Base-by-base conservation (phyloP, 2,888 invertebrate species). In the Cacoxenus indagator region DNA sequence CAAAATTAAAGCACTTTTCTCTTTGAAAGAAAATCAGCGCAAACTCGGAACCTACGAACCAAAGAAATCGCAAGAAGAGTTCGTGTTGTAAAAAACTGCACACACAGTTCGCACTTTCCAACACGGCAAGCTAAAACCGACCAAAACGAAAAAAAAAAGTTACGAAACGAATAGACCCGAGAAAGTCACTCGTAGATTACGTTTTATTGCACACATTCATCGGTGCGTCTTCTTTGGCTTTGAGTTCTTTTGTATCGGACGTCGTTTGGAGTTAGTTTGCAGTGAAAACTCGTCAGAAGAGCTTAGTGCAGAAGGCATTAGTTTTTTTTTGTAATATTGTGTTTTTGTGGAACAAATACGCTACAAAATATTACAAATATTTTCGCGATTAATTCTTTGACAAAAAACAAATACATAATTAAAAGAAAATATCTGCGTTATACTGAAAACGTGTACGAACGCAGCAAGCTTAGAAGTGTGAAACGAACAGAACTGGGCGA, bases 301-400 rank as follows among this genome's bases (percentile, higher is more conserved):
- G 48, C 48, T 51, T 8, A 51, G 51, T 48, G 48, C 17, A 17
- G 5, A 51, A 22, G 51, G 22, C 22, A 51, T 51, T 51, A 22
- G n/a, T 24, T 37, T 62, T 62, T 61, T 62, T 62, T 62, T 62
- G 61, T 62, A 62, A 62, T 62, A 62, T 62, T 45, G 61, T 62
- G 61, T 62, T 62, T 62, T 24, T 31, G 59, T 62, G 5, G 45
- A 62, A 62, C 61, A 62, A n/a, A n/a, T n/a, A n/a, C n/a, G n/a
- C 61, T 17, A 14, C 9, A 24, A 29, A 45, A 62, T 62, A 45
- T 62, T 45, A 62, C 61, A 62, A 62, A 62, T n/a, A 27, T 55
- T 59, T 62, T 22, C 61, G 19, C 24, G 22, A 51, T 51, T 51
- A 17, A 22, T 17, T 6, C 22, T 51, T 17, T 51, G 17, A 8